A percentile compares a stretch with the other conserved stretches of the same genome.
These are phyloP conservation scores for Oplegnathus fasciatus DNA, from an alignment of 2,113 vertebrate genomes.

Conservation along the genomic window DNA sequence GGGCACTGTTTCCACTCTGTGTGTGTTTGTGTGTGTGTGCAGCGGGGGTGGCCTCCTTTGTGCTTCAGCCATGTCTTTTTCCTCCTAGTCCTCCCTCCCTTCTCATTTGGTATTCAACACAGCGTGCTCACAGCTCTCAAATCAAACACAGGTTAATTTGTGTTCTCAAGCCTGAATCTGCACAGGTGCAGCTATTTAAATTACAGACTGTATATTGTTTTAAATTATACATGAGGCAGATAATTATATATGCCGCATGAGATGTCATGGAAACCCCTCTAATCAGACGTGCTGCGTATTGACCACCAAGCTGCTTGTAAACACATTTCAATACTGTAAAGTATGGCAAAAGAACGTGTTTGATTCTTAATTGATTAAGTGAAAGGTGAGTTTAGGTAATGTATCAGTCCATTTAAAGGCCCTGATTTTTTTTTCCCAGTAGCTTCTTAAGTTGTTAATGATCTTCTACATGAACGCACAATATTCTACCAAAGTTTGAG, in stretches of 20 bases:
- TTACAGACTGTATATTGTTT: conserved; percentile 43
- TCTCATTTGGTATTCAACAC: conserved; percentile 43
- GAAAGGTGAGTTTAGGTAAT: background rate
- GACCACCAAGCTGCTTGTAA: conserved; percentile 14
- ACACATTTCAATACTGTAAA: conserved; percentile 12
- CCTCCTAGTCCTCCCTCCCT: conserved; percentile 6
- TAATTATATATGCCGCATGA: conserved; percentile 38
- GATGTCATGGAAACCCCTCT: conserved; percentile 50
- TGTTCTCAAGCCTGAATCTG: conserved; percentile 35
- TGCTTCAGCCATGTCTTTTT: conserved; percentile 17
- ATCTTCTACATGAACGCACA: background rate
- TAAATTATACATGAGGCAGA: conserved; percentile 60
- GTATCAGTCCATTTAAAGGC: background rate
- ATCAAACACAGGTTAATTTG: conserved; percentile 62
- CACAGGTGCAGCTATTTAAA: conserved; percentile 44
- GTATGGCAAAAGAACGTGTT: background rate
- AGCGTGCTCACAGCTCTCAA: conserved; percentile 18
- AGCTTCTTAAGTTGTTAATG: too few relatives aligned
- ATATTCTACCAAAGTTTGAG: background rate
- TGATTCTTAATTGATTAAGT: conserved; percentile 4
- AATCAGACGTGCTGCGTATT: conserved; percentile 26
- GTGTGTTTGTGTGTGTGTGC: conserved; percentile 9
- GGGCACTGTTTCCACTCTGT: conserved; percentile 20
- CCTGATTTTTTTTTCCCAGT: background rate
- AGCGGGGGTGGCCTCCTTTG: background rate